phyloP scores from a whole-genome alignment of 2,797 vertebrate species.

The Lagocephalus sceleratus region DNA sequence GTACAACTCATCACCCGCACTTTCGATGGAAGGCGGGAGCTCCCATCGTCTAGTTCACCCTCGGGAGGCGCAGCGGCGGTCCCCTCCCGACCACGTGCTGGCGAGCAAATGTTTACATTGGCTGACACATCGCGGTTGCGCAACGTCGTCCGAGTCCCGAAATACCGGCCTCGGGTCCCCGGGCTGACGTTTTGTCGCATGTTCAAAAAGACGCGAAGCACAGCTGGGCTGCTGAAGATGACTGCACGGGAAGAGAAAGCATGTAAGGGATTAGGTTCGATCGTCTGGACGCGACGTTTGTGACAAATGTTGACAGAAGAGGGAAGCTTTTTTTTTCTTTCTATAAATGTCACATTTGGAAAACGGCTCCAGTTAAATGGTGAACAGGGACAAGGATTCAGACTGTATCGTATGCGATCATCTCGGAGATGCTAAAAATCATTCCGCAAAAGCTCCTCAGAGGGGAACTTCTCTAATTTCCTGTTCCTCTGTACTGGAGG shows the following conservation, averaged over 20 bases:
- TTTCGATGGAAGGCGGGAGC: too few relatives aligned
- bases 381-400: neutral
- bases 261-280: conserved; percentile 39
- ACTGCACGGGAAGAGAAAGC: conserved; percentile 44
- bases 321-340: conserved; percentile 4
- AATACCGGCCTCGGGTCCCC: neutral
- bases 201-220: conserved; percentile 40
- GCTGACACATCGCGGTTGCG: neutral
- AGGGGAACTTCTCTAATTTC: neutral
- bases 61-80: too few relatives aligned
- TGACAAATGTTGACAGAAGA: conserved; percentile 40
- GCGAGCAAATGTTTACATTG: too few relatives aligned
- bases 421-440: neutral
- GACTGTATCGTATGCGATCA: neutral
- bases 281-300: conserved; percentile 55
- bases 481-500: neutral
- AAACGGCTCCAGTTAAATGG: conserved; percentile 7
- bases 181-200: conserved; percentile 45
- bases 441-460: neutral
- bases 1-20: too few relatives aligned
- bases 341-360: conserved; percentile 6
- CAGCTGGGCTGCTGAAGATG: conserved; percentile 38
- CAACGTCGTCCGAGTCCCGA: neutral
- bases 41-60: too few relatives aligned
- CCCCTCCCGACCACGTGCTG: too few relatives aligned